Base-by-base conservation (phyloP, 2,888 invertebrate genomes). In the Watsonalla binaria region DNA sequence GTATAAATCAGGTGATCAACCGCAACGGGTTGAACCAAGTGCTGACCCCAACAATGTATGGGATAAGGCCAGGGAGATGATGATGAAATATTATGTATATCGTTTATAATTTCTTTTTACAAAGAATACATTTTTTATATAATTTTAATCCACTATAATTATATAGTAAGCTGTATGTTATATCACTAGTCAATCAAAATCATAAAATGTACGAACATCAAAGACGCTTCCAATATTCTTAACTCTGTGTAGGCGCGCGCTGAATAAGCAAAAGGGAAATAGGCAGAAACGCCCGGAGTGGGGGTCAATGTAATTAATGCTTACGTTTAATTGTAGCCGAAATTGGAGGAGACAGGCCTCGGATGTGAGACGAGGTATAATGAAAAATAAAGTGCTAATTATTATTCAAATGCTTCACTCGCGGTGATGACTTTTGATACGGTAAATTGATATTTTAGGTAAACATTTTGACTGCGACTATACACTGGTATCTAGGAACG, bases 201-300 rank as follows among this genome's bases (percentile, higher is more conserved):
- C 24, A 24, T 24, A 24, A 33, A 8, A 9, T 46, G 7, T 24
- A 7, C 4, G 5, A 5, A 47, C 2, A 2, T 15, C 42, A 33
- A 42, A 15, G 65, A 9, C 75, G 56, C 67, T 64, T 84, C 82
- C 57, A 83, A 79, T 46, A 48, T 54, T 15, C 52, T 51, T 51
- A 57, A 49, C 49, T 61, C 55, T 59, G 58, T 63, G 54, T 58
- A 55, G 55, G 61, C 65, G 66, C 75, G 70, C 75, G 82, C 85
- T 84, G 87, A 87, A 86, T 86, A 88, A 89, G 89, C 87, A 84
- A 88, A 84, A 84, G 83, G 81, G 84, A 87, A 90, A 88, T 84
- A 88, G 82, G 79, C 80, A 72, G 78, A 78, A 74, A 74, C 60
- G 62, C 68, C 68, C 65, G 65, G 66, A 65, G 72, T 63, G 72